Percentiles rank a stretch among this genome's conserved stretches.
Evolutionary conservation across 2,888 invertebrate species (phyloP).

Genomic region (Callimorpha dominula): DNA sequence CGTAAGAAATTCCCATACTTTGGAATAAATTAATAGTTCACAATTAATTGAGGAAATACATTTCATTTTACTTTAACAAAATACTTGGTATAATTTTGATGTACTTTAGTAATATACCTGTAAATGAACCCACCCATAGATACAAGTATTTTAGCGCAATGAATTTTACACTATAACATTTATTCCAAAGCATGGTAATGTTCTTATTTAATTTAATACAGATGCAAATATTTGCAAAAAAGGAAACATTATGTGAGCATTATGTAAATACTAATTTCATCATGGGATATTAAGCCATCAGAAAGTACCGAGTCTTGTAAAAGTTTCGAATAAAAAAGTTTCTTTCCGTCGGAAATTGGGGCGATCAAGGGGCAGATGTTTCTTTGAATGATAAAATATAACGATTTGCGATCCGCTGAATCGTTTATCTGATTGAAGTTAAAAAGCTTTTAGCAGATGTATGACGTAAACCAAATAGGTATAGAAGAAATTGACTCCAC

Average conservation of each 20-base stretch:
- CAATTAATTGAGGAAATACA: too few relatives aligned
- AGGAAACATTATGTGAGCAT: conserved; percentile 4
- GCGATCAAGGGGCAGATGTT: conserved; percentile 49
- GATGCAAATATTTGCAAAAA: conserved; percentile 1
- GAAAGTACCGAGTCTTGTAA: conserved; percentile 39
- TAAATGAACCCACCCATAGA: too few relatives aligned
- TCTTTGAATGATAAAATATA: conserved; percentile 44
- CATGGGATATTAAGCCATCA: conserved; percentile 24
- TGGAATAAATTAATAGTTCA: too few relatives aligned
- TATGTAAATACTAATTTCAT: conserved; percentile 14
- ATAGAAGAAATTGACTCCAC: neutral
- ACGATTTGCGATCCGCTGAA: conserved; percentile 39
- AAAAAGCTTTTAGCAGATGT: conserved; percentile 18
- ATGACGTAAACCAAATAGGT: neutral
- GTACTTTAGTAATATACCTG: neutral
- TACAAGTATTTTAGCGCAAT: too few relatives aligned
- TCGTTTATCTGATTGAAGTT: conserved; percentile 31
- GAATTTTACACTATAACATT: neutral
- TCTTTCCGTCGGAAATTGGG: conserved; percentile 40
- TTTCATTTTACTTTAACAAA: too few relatives aligned
- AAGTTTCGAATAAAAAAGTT: conserved; percentile 45
- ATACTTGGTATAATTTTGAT: too few relatives aligned
- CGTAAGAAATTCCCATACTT: too few relatives aligned
- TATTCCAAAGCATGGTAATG: neutral
- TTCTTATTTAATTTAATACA: neutral